Evolutionary conservation across 2,888 invertebrate species (phyloP).

Genomic region (Tromatobia lineatoria): DNA sequence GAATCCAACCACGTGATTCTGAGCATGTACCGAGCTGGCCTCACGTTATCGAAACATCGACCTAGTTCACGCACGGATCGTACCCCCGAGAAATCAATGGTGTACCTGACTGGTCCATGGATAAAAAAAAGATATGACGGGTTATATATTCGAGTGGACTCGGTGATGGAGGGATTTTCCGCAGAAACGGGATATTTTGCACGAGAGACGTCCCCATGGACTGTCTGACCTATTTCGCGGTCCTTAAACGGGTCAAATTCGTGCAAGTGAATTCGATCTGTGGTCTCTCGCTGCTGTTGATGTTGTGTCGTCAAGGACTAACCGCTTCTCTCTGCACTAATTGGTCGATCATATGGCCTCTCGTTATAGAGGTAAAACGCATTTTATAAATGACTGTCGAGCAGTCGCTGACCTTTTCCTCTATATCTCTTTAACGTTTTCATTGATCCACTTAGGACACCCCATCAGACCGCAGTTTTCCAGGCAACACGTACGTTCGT

Average conservation of each 20-base stretch:
- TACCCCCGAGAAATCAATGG: constrained; percentile 66
- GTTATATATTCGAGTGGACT: constrained; percentile 34
- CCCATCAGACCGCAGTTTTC: constrained; percentile 31
- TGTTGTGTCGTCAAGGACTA: background rate
- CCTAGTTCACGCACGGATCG: constrained; percentile 54
- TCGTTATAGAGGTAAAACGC: background rate
- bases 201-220: constrained; percentile 32
- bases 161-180: constrained; percentile 29
- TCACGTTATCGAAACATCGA: constrained; percentile 56
- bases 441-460: constrained; percentile 31
- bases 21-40: constrained; percentile 46
- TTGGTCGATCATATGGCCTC: constrained; percentile 1
- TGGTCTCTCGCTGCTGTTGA: background rate
- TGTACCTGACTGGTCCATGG: constrained; percentile 35
- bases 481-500: constrained; percentile 18
- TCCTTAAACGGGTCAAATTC: constrained; percentile 21
- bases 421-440: background rate
- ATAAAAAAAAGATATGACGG: constrained; percentile 52
- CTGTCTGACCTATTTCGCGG: constrained; percentile 45
- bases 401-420: background rate
- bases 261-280: constrained; percentile 8
- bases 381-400: background rate
- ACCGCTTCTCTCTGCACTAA: background rate
- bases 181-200: constrained; percentile 35
- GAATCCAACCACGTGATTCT: constrained; percentile 10